These are phyloP conservation scores for Torymus aiolomorphi DNA, from an alignment of 2,888 invertebrate species.

Conservation along the genomic window DNA sequence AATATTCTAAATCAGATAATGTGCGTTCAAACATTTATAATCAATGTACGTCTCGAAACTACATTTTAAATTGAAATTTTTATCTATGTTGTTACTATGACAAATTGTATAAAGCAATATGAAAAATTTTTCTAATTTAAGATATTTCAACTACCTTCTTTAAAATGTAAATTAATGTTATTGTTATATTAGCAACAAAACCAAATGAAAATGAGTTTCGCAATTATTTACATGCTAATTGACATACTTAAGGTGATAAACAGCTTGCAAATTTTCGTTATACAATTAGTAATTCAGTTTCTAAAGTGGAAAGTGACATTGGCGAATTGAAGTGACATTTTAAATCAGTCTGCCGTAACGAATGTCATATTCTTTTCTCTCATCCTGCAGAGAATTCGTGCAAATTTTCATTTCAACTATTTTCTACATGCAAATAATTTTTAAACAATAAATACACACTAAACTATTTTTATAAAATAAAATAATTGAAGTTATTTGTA, in stretches of 20 bases:
- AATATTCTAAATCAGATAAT: constrained; percentile 1
- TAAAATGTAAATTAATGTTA: no score
- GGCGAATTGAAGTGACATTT: constrained; percentile 20
- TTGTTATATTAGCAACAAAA: no score
- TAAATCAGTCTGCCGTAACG: background rate
- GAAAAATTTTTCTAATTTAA: no score
- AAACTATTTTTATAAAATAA: no score
- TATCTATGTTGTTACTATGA: no score
- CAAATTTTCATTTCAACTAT: background rate
- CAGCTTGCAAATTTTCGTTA: background rate
- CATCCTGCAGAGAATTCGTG: background rate
- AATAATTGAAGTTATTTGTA: no score
- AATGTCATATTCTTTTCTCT: background rate
- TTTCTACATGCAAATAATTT: no score
- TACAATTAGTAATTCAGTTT: background rate
- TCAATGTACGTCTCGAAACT: background rate
- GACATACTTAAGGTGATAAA: background rate
- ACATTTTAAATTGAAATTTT: background rate
- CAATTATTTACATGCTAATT: background rate
- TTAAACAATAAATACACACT: no score
- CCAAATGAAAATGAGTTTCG: no score
- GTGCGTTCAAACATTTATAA: constrained; percentile 6
- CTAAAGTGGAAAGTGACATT: constrained; percentile 22
- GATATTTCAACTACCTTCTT: no score
- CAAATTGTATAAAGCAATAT: no score